Evolutionary conservation across 2,888 invertebrate species (phyloP).

Genomic region (Stramonita haemastoma): DNA sequence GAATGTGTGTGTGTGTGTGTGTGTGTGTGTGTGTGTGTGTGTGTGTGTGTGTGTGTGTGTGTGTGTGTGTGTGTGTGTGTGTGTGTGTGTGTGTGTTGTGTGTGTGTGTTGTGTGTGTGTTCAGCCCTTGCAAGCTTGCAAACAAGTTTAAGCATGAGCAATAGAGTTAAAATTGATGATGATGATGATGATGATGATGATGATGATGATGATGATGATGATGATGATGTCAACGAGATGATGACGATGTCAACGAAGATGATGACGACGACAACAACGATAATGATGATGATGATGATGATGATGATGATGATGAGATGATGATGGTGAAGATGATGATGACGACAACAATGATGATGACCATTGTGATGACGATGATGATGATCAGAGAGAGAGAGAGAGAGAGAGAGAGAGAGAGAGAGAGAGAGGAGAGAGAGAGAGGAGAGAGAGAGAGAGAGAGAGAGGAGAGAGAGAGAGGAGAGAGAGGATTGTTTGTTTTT

Average conservation of each 20-base stretch:
- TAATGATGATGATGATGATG: neutral
- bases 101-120: too few species aligned
- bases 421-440: too few species aligned
- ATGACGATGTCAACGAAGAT: too few species aligned
- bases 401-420: too few species aligned
- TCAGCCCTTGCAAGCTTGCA: too few species aligned
- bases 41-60: constrained; percentile 9
- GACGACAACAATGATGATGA: neutral
- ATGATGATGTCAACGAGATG: too few species aligned
- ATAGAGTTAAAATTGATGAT: neutral
- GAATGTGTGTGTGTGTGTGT: neutral
- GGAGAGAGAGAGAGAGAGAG: neutral
- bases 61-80: neutral
- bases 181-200: neutral
- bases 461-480: neutral
- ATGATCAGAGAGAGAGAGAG: too few species aligned
- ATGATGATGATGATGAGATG: neutral
- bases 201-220: too few species aligned
- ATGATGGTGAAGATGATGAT: neutral
- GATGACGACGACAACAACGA: too few species aligned
- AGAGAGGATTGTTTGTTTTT: neutral
- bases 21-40: neutral
- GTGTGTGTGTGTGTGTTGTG: neutral
- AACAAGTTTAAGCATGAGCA: neutral
- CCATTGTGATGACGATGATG: too few species aligned